These are phyloP conservation scores for Lordiphosa stackelbergi DNA, from an alignment of 1,140 invertebrate genomes.

Conservation along the genomic window DNA sequence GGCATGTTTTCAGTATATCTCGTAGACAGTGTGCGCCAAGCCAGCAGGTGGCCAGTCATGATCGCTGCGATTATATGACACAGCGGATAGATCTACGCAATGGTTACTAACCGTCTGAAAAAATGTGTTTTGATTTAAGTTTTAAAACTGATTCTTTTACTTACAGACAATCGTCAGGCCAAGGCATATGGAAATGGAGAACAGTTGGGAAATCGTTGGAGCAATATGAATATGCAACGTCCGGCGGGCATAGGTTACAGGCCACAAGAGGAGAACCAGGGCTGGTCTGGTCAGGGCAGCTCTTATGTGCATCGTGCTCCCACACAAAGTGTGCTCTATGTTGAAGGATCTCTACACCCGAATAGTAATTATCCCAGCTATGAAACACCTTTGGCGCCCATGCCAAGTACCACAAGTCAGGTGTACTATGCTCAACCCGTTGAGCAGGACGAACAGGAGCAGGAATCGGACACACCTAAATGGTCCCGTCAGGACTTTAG, in stretches of 20 bases:
- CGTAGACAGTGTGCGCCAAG: slow-evolving; percentile 36
- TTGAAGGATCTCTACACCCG: slow-evolving; percentile 63
- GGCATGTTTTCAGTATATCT: slow-evolving; percentile 56
- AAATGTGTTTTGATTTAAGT: not conserved
- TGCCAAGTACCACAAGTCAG: slow-evolving; percentile 26
- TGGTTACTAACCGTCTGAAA: slow-evolving; percentile 51
- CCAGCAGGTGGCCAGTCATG: slow-evolving; percentile 32
- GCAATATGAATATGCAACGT: slow-evolving; percentile 62
- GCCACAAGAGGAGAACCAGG: not conserved
- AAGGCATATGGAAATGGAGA: slow-evolving; percentile 25
- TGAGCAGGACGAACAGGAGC: slow-evolving; percentile 14
- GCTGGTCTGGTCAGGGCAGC: slow-evolving; percentile 44
- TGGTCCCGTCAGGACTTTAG: slow-evolving; percentile 43
- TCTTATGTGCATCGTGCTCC: slow-evolving; percentile 32
- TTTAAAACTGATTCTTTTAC: slow-evolving; percentile 5
- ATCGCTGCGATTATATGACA: slow-evolving; percentile 37
- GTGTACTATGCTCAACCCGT: slow-evolving; percentile 59
- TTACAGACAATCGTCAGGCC: slow-evolving; percentile 49
- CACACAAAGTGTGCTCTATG: slow-evolving; percentile 52
- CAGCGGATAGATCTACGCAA: slow-evolving; percentile 36
- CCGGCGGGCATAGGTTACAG: slow-evolving; percentile 43
- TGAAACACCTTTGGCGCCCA: slow-evolving; percentile 57
- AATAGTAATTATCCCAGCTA: slow-evolving; percentile 70
- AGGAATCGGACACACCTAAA: not conserved
- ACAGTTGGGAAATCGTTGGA: slow-evolving; percentile 54